Conservation (phyloP, 1,140 invertebrate species). For the Lepidurus couesii region DNA sequence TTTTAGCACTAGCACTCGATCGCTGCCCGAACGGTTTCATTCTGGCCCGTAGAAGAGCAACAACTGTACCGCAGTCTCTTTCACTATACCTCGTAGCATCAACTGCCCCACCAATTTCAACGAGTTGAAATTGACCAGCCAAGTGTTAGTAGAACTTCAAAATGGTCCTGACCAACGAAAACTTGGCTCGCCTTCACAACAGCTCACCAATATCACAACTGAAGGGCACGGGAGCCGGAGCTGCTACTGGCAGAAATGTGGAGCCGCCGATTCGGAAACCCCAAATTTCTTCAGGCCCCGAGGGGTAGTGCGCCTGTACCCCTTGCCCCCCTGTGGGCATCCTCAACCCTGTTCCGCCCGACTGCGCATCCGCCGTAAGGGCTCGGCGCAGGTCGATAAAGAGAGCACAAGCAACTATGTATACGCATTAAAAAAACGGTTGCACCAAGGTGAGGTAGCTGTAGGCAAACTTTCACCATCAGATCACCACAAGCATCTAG, state of each 20-base stretch:
- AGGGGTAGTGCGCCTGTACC: background rate
- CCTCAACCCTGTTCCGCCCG: background rate
- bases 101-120: too few species aligned
- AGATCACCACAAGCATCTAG: background rate
- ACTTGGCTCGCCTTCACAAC: too few species aligned
- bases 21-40: too few species aligned
- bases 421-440: background rate
- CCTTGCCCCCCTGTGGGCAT: background rate
- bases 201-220: background rate
- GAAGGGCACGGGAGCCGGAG: background rate
- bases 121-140: too few species aligned
- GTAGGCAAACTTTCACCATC: background rate
- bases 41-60: too few species aligned
- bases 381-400: constrained; percentile 15
- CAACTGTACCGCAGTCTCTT: too few species aligned
- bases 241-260: background rate
- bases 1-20: too few species aligned
- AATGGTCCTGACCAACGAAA: too few species aligned
- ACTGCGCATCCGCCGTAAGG: constrained; percentile 12
- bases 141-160: too few species aligned
- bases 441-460: background rate
- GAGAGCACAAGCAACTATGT: background rate
- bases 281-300: background rate
- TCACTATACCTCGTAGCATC: too few species aligned
- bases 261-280: background rate